Evolutionary conservation across 2,113 vertebrate species (phyloP).

Genomic region (Peromyscus polionotus): DNA sequence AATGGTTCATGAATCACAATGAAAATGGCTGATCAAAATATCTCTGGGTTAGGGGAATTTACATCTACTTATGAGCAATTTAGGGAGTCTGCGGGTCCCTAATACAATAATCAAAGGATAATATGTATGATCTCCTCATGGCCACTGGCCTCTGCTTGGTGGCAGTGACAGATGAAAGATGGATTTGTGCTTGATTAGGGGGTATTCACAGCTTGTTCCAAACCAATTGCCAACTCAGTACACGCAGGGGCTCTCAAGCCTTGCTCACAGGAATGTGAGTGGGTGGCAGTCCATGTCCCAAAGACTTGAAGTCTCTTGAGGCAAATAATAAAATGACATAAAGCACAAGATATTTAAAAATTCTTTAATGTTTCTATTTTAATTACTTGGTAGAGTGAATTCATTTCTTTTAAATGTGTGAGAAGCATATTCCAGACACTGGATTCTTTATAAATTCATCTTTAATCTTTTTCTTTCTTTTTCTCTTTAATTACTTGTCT

Average conservation of each 20-base stretch:
- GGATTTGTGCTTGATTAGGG: slow-evolving; percentile 3
- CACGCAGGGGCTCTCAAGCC: not conserved
- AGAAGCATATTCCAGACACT: slow-evolving; percentile 46
- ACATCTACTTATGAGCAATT: slow-evolving; percentile 38
- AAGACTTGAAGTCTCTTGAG: slow-evolving; percentile 24
- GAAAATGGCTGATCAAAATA: slow-evolving; percentile 55
- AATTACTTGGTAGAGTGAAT: slow-evolving; percentile 49
- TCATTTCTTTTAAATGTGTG: slow-evolving; percentile 54
- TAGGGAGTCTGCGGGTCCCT: slow-evolving; percentile 1
- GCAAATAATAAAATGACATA: slow-evolving; percentile 38
- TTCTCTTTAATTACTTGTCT: slow-evolving; percentile 35
- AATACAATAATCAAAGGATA: slow-evolving; percentile 55
- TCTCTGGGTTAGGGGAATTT: slow-evolving; percentile 10
- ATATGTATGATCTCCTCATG: slow-evolving; percentile 19
- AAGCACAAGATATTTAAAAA: slow-evolving; percentile 36
- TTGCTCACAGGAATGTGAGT: not conserved
- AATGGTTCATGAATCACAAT: not conserved
- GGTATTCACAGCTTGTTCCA: slow-evolving; percentile 1
- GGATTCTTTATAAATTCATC: slow-evolving; percentile 44
- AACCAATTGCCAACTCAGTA: slow-evolving; percentile 13
- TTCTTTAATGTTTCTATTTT: slow-evolving; percentile 65
- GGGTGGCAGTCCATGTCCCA: not conserved
- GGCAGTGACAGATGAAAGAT: slow-evolving; percentile 32
- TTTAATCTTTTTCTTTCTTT: slow-evolving; percentile 63
- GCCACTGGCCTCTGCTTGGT: slow-evolving; percentile 39